These are phyloP conservation scores for Eupithecia inturbata DNA, from an alignment of 2,888 invertebrate genomes.

Conservation along the genomic window DNA sequence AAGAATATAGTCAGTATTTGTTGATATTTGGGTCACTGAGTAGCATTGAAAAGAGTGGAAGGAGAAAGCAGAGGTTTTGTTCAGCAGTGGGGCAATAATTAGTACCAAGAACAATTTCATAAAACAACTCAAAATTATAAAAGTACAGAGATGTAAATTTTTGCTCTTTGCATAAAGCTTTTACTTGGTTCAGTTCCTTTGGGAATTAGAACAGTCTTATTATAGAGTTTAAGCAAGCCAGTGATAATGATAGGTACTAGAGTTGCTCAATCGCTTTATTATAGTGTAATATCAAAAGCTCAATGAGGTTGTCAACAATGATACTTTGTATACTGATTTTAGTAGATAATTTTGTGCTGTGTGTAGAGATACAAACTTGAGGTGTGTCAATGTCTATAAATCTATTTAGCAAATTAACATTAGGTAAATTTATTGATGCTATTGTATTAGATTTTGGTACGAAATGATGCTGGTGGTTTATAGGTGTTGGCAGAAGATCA, in stretches of 20 bases:
- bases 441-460: background rate
- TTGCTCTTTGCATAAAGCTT: background rate
- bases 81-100: too few relatives aligned
- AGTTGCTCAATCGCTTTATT: background rate
- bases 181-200: background rate
- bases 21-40: background rate
- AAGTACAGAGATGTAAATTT: background rate
- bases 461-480: background rate
- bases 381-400: too few relatives aligned
- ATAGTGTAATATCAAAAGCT: slow-evolving; percentile 1
- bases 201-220: background rate
- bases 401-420: too few relatives aligned
- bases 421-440: background rate
- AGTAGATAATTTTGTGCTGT: too few relatives aligned
- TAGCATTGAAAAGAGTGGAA: too few relatives aligned
- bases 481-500: background rate
- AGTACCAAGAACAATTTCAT: background rate
- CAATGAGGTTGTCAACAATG: background rate
- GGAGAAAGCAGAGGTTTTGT: background rate
- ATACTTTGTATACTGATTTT: background rate
- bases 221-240: background rate
- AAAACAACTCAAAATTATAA: background rate
- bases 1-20: background rate
- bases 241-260: background rate
- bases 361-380: too few relatives aligned